Conservation (phyloP, 37 sponge, comb jelly and placozoan species). For the Haliclona indistincta region DNA sequence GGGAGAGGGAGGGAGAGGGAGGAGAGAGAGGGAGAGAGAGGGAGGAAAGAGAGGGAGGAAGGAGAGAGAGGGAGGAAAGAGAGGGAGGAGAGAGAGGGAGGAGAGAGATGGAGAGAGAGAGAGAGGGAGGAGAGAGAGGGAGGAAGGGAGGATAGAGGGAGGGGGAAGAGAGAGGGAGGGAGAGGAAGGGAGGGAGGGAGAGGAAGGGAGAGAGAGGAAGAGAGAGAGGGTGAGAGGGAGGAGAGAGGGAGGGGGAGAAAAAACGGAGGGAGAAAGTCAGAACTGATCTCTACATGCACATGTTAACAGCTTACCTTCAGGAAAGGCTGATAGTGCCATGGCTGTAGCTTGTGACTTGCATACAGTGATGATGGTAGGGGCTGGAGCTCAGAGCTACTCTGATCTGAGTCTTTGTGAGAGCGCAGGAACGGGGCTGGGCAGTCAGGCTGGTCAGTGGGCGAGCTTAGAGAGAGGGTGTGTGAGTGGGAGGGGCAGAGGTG, state of each 20-base stretch:
- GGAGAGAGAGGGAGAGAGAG: neutral
- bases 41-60: neutral
- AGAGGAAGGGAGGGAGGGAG: neutral
- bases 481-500: too few relatives aligned
- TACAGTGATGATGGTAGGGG: too few relatives aligned
- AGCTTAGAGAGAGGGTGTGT: too few relatives aligned
- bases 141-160: neutral
- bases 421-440: too few relatives aligned
- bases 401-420: too few relatives aligned
- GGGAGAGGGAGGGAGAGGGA: neutral
- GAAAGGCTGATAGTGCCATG: too few relatives aligned
- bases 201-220: neutral
- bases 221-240: neutral
- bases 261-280: neutral
- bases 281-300: too few relatives aligned
- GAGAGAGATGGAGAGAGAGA: neutral
- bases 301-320: too few relatives aligned
- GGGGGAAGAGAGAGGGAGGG: constrained; percentile 6
- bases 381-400: too few relatives aligned
- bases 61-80: neutral
- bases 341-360: too few relatives aligned
- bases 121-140: neutral
- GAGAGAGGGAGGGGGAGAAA: neutral
- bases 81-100: neutral
- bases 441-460: too few relatives aligned